Percentiles rank a stretch among this genome's conserved stretches.
phyloP scores from a whole-genome alignment of 30 jellyfish, hydroid and myxozoan species.

The Cassiopea andromeda region DNA sequence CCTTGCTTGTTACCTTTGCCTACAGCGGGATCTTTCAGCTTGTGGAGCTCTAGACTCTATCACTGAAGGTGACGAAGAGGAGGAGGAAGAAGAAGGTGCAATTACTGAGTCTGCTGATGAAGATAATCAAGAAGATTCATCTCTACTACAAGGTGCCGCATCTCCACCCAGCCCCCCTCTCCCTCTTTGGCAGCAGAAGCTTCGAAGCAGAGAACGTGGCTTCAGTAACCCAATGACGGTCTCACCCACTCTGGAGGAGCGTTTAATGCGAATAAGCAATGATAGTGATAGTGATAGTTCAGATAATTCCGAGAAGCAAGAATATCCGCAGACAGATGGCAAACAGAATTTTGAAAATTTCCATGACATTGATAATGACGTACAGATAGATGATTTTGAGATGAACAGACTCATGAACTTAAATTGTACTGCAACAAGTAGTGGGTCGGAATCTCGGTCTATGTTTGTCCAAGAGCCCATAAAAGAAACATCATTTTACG shows the following conservation, averaged over 20 bases:
- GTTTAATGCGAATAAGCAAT: constrained; percentile 50
- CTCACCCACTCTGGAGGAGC: constrained; percentile 63
- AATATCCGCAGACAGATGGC: background rate
- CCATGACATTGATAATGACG: background rate
- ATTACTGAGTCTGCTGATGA: constrained; percentile 60
- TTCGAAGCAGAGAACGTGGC: constrained; percentile 60
- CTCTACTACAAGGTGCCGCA: constrained; percentile 22
- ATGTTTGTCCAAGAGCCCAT: background rate
- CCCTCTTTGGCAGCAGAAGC: constrained; percentile 83
- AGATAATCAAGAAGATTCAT: constrained; percentile 44
- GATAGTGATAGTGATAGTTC: constrained; percentile 34
- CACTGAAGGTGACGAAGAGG: constrained; percentile 86
- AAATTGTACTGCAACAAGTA: background rate
- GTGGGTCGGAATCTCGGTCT: background rate
- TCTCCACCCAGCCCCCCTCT: constrained; percentile 65
- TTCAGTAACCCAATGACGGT: constrained; percentile 30
- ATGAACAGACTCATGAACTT: background rate
- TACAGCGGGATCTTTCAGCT: constrained; percentile 67
- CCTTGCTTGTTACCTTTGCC: too few relatives aligned
- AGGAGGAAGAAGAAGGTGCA: constrained; percentile 53
- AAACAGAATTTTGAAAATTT: background rate
- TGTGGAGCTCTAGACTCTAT: constrained; percentile 83
- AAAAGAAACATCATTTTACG: constrained; percentile 29
- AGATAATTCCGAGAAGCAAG: constrained; percentile 12
- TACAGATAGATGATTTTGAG: background rate